Base-by-base conservation (phyloP, 2,113 vertebrate genomes). In the Hippocampus comes region DNA sequence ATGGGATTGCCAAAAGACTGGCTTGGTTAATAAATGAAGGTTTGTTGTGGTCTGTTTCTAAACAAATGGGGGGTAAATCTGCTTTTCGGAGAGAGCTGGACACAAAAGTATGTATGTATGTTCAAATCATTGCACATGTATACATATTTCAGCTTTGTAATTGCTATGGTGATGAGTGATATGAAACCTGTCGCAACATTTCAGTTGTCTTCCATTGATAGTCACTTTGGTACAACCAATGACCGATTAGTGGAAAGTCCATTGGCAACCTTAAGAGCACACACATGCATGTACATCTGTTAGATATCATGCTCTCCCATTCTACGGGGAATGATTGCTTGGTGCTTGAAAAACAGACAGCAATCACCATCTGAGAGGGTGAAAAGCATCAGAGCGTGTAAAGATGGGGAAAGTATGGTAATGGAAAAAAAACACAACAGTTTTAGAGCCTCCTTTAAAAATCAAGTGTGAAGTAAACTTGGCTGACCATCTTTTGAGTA, bases 1-100 rank as follows among this genome's bases (percentile, higher is more conserved):
- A 25, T 8, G 9, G 82, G 87, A 83, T 87, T 86, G 86, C 79
- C 78, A 84, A 78, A 79, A 80, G 81, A 82, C 76, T 78, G 78
- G 65, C 79, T 83, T 69, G 71, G 80, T 82, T 88, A 83, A 85
- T 88, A 86, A 89, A 86, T 67, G 76, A 48, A 77, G 75, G 55
- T 82, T 73, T 83, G 84, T 84, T 76, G 72, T 73, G 68, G 82
- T 79, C 71, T 82, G 81, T 70, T 63, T 67, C 78, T 64, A 34
- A 70, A n/a, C 27, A 43, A 68, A 53, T 69, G 67, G 67, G 65
- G 70, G 72, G 48, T 68, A 73, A 76, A 67, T 20, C 57, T 70
- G 51, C 46, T 70, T 79, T 68, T 41, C 63, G 63, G 18, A 14
- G 0, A 61, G 17, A 21, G 38, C 65, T 21, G 53, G 34, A 43